These are phyloP conservation scores for Scomber colias DNA, from an alignment of 2,113 vertebrate species.

Conservation along the genomic window DNA sequence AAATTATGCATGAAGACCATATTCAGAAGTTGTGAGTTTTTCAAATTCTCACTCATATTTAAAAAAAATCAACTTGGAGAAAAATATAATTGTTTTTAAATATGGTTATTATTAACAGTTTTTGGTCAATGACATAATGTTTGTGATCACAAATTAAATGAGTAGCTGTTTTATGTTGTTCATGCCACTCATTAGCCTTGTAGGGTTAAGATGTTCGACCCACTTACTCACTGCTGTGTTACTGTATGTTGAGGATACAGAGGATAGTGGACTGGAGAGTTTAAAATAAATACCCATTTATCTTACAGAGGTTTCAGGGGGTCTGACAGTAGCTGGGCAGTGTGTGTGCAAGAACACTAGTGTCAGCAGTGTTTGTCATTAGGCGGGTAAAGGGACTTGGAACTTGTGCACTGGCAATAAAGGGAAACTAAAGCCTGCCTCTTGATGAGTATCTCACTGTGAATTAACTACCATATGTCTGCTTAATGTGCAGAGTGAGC, in stretches of 20 bases:
- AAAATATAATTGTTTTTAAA: neutral
- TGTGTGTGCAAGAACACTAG: constrained; percentile 50
- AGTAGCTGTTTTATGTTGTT: neutral
- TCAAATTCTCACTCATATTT: no score
- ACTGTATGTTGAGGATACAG: constrained; percentile 50
- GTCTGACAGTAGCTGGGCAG: constrained; percentile 66
- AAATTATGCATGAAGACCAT: no score
- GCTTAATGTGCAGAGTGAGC: constrained; percentile 10
- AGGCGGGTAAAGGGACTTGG: constrained; percentile 55
- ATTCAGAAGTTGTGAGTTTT: no score
- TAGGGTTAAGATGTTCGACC: constrained; percentile 61
- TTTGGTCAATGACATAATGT: neutral
- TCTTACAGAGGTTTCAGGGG: constrained; percentile 74
- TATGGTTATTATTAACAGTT: neutral
- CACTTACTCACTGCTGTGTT: constrained; percentile 29
- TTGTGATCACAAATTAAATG: neutral
- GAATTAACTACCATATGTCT: constrained; percentile 69
- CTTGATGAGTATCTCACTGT: constrained; percentile 30
- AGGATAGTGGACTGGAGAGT: constrained; percentile 38
- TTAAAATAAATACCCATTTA: constrained; percentile 81
- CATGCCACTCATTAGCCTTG: constrained; percentile 47
- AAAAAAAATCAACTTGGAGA: no score
- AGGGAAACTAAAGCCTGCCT: constrained; percentile 55
- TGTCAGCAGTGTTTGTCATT: constrained; percentile 77
- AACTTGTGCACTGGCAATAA: constrained; percentile 45